Evolutionary conservation across 2,888 invertebrate species (phyloP), one percentile per base, ranked within the genome.

Genomic region (Pharmacophagus antenor): DNA sequence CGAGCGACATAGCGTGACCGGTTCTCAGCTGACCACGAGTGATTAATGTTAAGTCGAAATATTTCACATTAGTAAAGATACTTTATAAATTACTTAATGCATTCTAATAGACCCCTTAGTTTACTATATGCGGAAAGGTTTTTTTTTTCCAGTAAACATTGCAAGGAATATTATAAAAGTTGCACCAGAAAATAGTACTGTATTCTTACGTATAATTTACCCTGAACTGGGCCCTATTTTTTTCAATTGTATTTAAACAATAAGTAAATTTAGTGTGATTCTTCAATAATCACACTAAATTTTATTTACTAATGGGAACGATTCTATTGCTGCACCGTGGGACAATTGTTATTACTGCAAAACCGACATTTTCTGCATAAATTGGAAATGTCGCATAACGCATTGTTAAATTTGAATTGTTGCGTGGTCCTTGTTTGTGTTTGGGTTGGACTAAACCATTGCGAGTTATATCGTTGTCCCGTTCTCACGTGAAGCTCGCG

Each of bases 371-470:
- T 80, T 78, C 73, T 75, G 77, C 74, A 77, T 77, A 77, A 75
- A 80, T 77, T 74, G 73, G 71, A 79, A 81, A 78, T 79, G 75
- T 76, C 77, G 70, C 74, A 75, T 79, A 73, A 74, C 71, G 73
- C 73, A 74, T 80, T 78, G 78, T 78, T 71, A 65, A 71, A 65
- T 55, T 71, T 68, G 73, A 71, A 80, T 77, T 74, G 74, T 79
- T 79, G 71, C 70, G 64, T 72, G 70, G 72, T 70, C 74, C 73
- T 68, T 77, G 75, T 72, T 71, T 69, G 66, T 70, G 66, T 66
- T 63, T 63, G 67, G 10, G 65, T 64, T 44, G 59, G 53, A 44
- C 51, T 12, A 46, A 50, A 58, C 23, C 23, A 49, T 48, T 59
- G 48, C 48, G 20, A 55, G n/a, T 10, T 41, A 64, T 70, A 63